Conservation (phyloP, 2,888 invertebrate species). For the Melikaiella ostensackeni region DNA sequence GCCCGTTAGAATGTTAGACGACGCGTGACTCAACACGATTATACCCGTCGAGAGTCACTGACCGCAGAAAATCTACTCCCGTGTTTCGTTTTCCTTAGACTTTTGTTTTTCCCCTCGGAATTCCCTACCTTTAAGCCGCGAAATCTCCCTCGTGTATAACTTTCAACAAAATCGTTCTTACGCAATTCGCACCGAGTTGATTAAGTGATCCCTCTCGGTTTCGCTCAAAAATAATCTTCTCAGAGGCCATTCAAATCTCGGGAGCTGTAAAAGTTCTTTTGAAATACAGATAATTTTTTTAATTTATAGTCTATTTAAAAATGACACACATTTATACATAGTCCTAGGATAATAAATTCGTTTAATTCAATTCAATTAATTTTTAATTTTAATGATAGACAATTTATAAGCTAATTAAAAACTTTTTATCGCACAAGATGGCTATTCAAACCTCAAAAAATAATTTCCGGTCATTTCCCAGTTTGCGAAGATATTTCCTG, state of each 20-base stretch:
- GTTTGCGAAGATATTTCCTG: too few species aligned
- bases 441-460: too few species aligned
- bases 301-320: too few species aligned
- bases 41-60: conserved; percentile 43
- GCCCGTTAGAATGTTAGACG: conserved; percentile 25
- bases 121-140: neutral
- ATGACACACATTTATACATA: too few species aligned
- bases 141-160: neutral
- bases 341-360: too few species aligned
- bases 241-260: neutral
- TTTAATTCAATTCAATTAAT: too few species aligned
- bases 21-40: conserved; percentile 53
- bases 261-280: neutral
- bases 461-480: too few species aligned
- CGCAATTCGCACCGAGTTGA: neutral
- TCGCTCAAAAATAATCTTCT: neutral
- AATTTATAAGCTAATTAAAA: too few species aligned
- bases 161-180: conserved; percentile 7
- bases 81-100: conserved; percentile 20
- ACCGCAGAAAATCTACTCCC: conserved; percentile 32
- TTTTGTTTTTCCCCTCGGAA: conserved; percentile 14
- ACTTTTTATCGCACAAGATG: too few species aligned
- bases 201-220: neutral
- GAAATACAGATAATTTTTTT: too few species aligned
- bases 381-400: too few species aligned